phyloP scores from a whole-genome alignment of 2,797 vertebrate genomes.

The Cuniculus paca region DNA sequence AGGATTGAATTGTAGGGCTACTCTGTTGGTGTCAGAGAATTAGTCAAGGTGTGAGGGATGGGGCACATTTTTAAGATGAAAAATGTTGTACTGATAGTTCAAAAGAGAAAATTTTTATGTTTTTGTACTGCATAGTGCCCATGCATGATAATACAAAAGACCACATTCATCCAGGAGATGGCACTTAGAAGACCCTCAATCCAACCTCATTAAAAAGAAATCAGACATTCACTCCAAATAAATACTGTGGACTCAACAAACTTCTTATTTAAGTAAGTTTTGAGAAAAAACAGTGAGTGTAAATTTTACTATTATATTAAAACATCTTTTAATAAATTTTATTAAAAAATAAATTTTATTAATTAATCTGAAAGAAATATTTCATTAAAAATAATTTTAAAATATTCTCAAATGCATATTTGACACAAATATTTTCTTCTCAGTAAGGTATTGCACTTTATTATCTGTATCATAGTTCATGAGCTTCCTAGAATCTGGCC shows the following conservation, averaged over 20 bases:
- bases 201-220: neutral
- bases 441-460: neutral
- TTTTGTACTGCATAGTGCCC: neutral
- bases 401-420: constrained; percentile 23
- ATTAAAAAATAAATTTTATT: constrained; percentile 33
- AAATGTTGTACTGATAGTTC: neutral
- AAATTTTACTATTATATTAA: constrained; percentile 1
- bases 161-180: neutral
- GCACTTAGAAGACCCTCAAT: neutral
- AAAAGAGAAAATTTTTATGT: neutral
- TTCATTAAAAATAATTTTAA: constrained; percentile 31
- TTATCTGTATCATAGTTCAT: neutral
- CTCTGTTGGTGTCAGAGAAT: neutral
- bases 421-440: constrained; percentile 11
- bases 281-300: neutral
- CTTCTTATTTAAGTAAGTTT: neutral
- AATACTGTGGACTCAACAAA: neutral
- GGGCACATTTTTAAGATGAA: neutral
- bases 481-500: neutral
- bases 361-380: neutral
- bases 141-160: neutral
- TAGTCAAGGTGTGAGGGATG: neutral
- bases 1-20: neutral
- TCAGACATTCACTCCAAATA: neutral
- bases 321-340: neutral